A percentile compares a stretch with the other conserved stretches of the same genome.
These are phyloP conservation scores for Kryptolebias marmoratus DNA, from an alignment of 2,113 vertebrate genomes.

Conservation along the genomic window DNA sequence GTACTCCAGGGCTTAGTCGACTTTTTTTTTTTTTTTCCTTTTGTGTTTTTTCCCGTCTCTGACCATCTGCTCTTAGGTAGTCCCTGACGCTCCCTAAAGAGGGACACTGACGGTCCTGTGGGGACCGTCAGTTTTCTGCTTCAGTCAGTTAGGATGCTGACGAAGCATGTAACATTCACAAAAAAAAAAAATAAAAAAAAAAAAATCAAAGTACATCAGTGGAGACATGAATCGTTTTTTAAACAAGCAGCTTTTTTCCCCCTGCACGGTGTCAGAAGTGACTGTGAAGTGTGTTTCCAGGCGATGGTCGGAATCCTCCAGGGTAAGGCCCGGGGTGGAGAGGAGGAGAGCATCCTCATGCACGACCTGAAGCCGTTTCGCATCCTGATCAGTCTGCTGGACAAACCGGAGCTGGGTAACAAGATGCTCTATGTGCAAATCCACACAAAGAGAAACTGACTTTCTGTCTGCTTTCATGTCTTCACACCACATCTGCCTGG, in stretches of 20 bases:
- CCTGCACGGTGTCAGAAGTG: too few relatives aligned
- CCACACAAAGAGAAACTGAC: background rate
- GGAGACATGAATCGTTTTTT: constrained; percentile 6
- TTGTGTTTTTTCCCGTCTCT: constrained; percentile 28
- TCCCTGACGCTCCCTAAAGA: constrained; percentile 57
- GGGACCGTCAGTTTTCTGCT: constrained; percentile 61
- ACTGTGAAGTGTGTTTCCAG: constrained; percentile 71
- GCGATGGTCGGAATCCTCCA: constrained; percentile 98
- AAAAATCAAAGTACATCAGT: constrained; percentile 13
- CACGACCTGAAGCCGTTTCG: constrained; percentile 98
- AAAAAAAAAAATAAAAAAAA: background rate
- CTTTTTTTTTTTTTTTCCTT: constrained; percentile 13
- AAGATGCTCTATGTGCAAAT: background rate
- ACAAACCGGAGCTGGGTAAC: constrained; percentile 97
- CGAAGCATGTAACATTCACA: constrained; percentile 62
- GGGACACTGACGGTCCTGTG: constrained; percentile 61
- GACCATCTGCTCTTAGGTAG: constrained; percentile 72
- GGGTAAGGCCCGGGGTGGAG: constrained; percentile 89
- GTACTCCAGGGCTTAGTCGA: constrained; percentile 54
- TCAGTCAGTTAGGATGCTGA: constrained; percentile 55
- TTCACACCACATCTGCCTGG: background rate
- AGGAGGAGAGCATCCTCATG: constrained; percentile 92
- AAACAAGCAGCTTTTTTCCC: too few relatives aligned
- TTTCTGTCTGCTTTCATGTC: background rate
- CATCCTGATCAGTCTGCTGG: constrained; percentile 97